Conservation (phyloP, 2,888 invertebrate species). For the Ennomos fuscantarius region DNA sequence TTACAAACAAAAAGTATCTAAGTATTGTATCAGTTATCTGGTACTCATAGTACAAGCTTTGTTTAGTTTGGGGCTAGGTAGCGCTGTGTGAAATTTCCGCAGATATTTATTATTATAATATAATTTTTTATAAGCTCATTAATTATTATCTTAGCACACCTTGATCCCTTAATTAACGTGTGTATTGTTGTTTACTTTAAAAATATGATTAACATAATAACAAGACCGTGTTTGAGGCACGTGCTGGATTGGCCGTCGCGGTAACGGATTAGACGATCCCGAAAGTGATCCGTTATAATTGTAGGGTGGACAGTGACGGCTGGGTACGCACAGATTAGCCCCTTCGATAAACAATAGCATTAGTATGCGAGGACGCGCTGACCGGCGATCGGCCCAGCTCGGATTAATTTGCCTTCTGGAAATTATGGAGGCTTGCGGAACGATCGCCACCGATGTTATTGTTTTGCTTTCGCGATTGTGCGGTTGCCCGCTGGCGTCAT, state of each 20-base stretch:
- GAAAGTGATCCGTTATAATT: constrained; percentile 84
- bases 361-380: constrained; percentile 84
- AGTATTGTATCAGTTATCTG: no score
- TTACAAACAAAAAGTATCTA: no score
- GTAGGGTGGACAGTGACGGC: constrained; percentile 81
- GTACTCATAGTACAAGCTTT: no score
- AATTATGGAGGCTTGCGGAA: constrained; percentile 75
- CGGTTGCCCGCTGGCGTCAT: constrained; percentile 43
- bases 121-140: constrained; percentile 3
- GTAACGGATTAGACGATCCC: constrained; percentile 72
- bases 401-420: constrained; percentile 84
- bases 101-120: no score
- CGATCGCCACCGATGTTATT: constrained; percentile 69
- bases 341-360: constrained; percentile 85
- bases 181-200: constrained; percentile 36
- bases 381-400: constrained; percentile 81
- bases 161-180: constrained; percentile 32
- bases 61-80: no score
- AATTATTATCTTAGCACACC: constrained; percentile 25
- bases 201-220: constrained; percentile 41
- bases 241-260: constrained; percentile 54
- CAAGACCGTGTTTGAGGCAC: constrained; percentile 42
- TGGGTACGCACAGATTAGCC: constrained; percentile 83
- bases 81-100: no score
- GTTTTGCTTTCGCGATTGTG: constrained; percentile 67